Conservation (phyloP, 1,140 invertebrate species). For the Drosophila varians region DNA sequence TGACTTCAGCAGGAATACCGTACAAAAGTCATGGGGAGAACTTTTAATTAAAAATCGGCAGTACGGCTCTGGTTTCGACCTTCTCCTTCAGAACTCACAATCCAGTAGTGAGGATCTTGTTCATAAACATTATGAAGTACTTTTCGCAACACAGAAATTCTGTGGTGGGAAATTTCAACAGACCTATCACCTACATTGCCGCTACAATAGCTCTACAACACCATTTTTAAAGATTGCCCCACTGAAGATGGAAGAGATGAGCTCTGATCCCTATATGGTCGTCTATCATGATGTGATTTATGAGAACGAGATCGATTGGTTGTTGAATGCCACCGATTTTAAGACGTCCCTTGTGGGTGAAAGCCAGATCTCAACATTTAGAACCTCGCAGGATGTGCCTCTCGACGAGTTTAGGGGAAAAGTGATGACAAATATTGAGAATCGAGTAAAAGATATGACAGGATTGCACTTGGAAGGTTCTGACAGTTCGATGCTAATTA, state of each 20-base stretch:
- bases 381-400: conserved; percentile 93
- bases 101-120: not conserved
- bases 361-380: conserved; percentile 93
- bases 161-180: not conserved
- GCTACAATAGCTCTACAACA: conserved; percentile 88
- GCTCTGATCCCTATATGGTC: conserved; percentile 91
- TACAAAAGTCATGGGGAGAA: not conserved
- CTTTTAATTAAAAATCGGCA: conserved; percentile 1
- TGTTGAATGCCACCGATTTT: conserved; percentile 93
- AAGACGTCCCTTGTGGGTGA: conserved; percentile 87
- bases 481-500: conserved; percentile 86
- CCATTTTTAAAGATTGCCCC: conserved; percentile 92
- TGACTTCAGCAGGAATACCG: not conserved
- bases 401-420: conserved; percentile 84
- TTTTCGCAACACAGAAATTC: not conserved
- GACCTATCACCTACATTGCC: conserved; percentile 87
- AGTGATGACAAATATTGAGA: conserved; percentile 91
- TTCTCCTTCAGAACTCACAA: not conserved
- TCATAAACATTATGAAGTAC: not conserved
- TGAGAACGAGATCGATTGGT: conserved; percentile 93
- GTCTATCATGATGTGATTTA: conserved; percentile 95
- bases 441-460: conserved; percentile 90
- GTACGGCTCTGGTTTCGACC: not conserved
- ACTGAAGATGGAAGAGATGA: conserved; percentile 95
- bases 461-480: conserved; percentile 83